Percentiles rank a stretch among this genome's conserved stretches.
phyloP scores from a whole-genome alignment of 2,888 invertebrate genomes.

The Cerastis rubricosa region DNA sequence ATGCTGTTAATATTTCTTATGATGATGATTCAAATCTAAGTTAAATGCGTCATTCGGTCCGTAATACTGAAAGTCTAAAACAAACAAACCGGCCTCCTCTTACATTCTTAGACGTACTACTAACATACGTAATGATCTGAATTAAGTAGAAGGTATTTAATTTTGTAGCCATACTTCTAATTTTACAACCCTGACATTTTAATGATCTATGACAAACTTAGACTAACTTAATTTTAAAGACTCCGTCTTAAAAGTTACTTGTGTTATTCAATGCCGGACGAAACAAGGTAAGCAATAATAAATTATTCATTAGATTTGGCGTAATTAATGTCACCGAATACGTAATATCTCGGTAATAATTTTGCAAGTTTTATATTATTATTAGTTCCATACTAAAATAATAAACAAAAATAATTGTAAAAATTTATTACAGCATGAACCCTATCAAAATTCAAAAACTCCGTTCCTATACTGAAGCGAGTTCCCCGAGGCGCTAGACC shows the following conservation, averaged over 20 bases:
- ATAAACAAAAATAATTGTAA: slow-evolving; percentile 5
- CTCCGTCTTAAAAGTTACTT: slow-evolving; percentile 48
- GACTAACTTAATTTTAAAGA: slow-evolving; percentile 15
- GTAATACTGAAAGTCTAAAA: neutral
- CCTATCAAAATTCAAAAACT: no score
- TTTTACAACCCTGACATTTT: slow-evolving; percentile 26
- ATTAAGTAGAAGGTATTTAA: neutral
- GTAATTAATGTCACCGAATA: slow-evolving; percentile 48
- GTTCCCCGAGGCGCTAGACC: no score
- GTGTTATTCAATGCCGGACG: slow-evolving; percentile 43
- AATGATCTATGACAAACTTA: slow-evolving; percentile 18
- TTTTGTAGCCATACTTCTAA: neutral
- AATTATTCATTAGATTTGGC: slow-evolving; percentile 53
- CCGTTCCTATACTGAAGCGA: no score
- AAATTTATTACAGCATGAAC: slow-evolving; percentile 29
- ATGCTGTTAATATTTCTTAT: neutral
- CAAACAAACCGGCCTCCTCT: neutral
- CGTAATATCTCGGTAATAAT: slow-evolving; percentile 32
- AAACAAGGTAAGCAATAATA: slow-evolving; percentile 48
- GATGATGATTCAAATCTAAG: neutral
- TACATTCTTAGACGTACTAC: neutral
- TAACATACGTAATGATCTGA: neutral
- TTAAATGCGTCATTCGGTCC: slow-evolving; percentile 13
- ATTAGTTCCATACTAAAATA: slow-evolving; percentile 7
- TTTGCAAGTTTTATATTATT: slow-evolving; percentile 32